phyloP scores from a whole-genome alignment of 2,797 vertebrate genomes.

The Etheostoma nigrum region DNA sequence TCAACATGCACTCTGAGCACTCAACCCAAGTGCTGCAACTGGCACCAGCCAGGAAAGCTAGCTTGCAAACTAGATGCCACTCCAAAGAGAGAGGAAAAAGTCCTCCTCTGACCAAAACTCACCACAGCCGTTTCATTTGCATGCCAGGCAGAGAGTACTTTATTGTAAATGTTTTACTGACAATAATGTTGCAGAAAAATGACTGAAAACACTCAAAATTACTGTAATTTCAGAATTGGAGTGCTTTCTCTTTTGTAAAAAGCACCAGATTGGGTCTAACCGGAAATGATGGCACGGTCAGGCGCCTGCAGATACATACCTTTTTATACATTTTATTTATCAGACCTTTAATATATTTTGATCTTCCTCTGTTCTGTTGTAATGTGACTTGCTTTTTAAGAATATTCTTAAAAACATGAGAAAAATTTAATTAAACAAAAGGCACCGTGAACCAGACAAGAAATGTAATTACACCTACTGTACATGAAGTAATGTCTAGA shows the following conservation, averaged over 20 bases:
- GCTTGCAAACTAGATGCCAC: slow-evolving; percentile 63
- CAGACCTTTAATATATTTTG: too few relatives aligned
- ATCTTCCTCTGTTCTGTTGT: too few relatives aligned
- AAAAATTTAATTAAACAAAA: slow-evolving; percentile 23
- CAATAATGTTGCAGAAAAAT: slow-evolving; percentile 51
- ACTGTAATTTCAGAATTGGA: slow-evolving; percentile 44
- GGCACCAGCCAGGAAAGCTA: slow-evolving; percentile 57
- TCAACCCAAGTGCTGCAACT: slow-evolving; percentile 66
- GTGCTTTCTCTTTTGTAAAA: slow-evolving; percentile 21
- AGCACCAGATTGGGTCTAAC: too few relatives aligned
- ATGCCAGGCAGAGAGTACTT: slow-evolving; percentile 52
- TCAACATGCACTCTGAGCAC: slow-evolving; percentile 70
- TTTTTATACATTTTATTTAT: too few relatives aligned
- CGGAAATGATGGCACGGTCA: too few relatives aligned
- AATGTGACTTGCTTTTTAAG: too few relatives aligned
- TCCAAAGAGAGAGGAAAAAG: slow-evolving; percentile 63
- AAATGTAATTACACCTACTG: slow-evolving; percentile 49
- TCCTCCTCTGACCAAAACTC: slow-evolving; percentile 54
- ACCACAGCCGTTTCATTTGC: slow-evolving; percentile 66
- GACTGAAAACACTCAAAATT: slow-evolving; percentile 48
- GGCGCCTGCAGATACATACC: too few relatives aligned
- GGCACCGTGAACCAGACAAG: slow-evolving; percentile 30
- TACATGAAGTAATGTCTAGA: slow-evolving; percentile 60
- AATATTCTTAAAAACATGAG: not conserved
- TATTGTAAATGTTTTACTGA: slow-evolving; percentile 62